Conservation (phyloP, 2,888 invertebrate genomes). For the Sarcophaga carnaria region DNA sequence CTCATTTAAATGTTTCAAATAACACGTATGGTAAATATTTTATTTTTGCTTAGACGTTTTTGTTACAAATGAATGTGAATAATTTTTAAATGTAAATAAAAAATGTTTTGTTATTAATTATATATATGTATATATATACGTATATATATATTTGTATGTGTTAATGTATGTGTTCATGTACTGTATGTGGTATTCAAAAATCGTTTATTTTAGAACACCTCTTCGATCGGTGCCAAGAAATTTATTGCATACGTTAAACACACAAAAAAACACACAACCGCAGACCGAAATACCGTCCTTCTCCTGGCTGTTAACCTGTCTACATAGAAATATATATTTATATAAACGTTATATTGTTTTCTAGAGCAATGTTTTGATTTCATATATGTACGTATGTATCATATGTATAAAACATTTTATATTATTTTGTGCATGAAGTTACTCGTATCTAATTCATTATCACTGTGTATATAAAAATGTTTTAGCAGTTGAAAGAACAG, state of each 20-base stretch:
- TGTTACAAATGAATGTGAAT: no score
- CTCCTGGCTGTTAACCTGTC: neutral
- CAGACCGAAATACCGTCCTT: neutral
- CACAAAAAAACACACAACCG: neutral
- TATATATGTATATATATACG: no score
- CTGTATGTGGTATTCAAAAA: conserved; percentile 8
- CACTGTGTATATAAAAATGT: conserved; percentile 43
- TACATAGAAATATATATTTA: conserved; percentile 2
- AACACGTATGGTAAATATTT: no score
- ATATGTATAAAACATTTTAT: conserved; percentile 13
- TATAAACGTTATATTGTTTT: neutral
- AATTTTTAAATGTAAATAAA: no score
- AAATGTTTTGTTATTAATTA: no score
- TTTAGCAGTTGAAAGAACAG: conserved; percentile 48
- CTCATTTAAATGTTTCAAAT: no score
- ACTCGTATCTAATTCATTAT: conserved; percentile 38
- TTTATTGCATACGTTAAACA: neutral
- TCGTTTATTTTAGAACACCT: neutral
- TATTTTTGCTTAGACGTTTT: no score
- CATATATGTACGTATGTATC: conserved; percentile 4
- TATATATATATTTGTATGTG: neutral
- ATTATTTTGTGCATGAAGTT: conserved; percentile 2
- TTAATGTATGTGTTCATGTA: neutral
- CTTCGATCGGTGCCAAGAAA: neutral
- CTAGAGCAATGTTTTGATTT: conserved; percentile 17